These are phyloP conservation scores for Bos indicus DNA, from an alignment of 2,113 vertebrate genomes.

Conservation along the genomic window DNA sequence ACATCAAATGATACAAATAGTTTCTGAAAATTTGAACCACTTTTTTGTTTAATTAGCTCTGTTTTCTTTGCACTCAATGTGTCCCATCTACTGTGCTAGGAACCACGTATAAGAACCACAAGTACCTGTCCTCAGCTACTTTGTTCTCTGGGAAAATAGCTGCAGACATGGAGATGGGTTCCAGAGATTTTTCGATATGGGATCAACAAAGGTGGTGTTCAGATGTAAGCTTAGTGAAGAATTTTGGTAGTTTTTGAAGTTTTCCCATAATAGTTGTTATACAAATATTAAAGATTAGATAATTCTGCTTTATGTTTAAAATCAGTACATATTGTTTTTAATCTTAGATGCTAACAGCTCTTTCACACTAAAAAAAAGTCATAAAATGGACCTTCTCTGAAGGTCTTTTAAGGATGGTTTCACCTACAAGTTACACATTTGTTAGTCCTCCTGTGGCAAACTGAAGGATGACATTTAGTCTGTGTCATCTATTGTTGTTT, in stretches of 20 bases:
- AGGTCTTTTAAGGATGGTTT: neutral
- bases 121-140: neutral
- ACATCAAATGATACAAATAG: neutral
- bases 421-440: neutral
- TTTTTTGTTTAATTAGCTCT: neutral
- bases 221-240: neutral
- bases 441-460: neutral
- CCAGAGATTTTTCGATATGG: neutral
- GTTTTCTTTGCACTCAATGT: neutral
- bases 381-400: neutral
- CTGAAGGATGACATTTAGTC: neutral
- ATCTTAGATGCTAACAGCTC: neutral
- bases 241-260: neutral
- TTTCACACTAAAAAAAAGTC: neutral
- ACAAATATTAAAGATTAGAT: neutral
- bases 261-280: neutral
- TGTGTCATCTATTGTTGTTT: neutral
- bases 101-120: neutral
- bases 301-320: constrained; percentile 7
- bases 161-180: neutral
- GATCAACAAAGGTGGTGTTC: neutral
- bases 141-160: neutral
- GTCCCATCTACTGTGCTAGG: neutral
- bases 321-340: neutral
- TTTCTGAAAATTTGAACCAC: neutral